A percentile compares a stretch with the other conserved stretches of the same genome.
These are phyloP conservation scores for Marasmarcha lunaedactyla DNA, from an alignment of 2,888 invertebrate genomes.

Conservation along the genomic window DNA sequence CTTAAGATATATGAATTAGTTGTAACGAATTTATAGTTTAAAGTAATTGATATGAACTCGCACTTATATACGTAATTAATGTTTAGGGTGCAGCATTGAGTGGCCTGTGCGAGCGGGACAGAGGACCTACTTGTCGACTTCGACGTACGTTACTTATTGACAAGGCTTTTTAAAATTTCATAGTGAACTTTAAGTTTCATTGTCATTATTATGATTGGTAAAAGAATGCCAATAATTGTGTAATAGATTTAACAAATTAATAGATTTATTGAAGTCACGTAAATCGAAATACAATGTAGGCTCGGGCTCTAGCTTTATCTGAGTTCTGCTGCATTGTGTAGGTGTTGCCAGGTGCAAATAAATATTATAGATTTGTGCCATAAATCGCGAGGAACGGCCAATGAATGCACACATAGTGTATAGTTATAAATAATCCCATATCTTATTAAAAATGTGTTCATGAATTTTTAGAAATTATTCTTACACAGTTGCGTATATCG, in stretches of 20 bases:
- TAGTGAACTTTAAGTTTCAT: too few species aligned
- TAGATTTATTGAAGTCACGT: too few species aligned
- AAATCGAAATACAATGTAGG: too few species aligned
- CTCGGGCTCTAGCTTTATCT: constrained; percentile 6
- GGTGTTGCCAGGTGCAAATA: constrained; percentile 21
- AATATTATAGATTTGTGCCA: constrained; percentile 35
- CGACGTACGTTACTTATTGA: too few species aligned
- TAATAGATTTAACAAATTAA: too few species aligned
- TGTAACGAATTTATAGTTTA: constrained; percentile 57
- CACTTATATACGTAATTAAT: constrained; percentile 58
- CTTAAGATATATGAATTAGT: constrained; percentile 44
- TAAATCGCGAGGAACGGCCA: constrained; percentile 23
- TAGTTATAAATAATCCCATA: constrained; percentile 45
- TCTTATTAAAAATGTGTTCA: constrained; percentile 67
- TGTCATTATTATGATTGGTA: too few species aligned
- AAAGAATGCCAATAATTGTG: too few species aligned
- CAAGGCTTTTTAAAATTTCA: too few species aligned
- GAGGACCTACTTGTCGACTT: too few species aligned
- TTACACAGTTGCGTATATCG: constrained; percentile 39
- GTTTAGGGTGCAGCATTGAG: constrained; percentile 24
- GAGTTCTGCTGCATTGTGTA: background rate
- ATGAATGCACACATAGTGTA: constrained; percentile 25
- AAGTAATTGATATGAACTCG: constrained; percentile 30
- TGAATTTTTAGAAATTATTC: constrained; percentile 57
- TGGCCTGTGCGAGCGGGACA: constrained; percentile 30